Evolutionary conservation across 2,113 vertebrate species (phyloP).

Genomic region (Cinclus cinclus): DNA sequence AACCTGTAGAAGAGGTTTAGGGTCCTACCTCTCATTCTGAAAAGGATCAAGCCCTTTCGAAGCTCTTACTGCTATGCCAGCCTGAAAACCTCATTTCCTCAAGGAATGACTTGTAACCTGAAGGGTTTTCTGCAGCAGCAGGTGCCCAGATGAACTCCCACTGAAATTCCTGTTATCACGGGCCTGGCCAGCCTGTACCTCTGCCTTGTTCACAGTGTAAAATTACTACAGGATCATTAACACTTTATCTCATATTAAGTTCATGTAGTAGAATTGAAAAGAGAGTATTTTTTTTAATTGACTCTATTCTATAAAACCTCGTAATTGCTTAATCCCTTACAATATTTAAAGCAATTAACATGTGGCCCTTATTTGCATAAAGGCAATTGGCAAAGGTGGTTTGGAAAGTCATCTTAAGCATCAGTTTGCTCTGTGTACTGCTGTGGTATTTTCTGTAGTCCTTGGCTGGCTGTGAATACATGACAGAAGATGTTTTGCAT

Average conservation of each 20-base stretch:
- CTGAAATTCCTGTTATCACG: background rate
- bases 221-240: background rate
- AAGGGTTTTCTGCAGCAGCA: background rate
- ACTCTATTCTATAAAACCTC: background rate
- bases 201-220: background rate
- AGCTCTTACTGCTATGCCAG: background rate
- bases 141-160: background rate
- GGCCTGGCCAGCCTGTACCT: background rate
- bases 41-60: background rate
- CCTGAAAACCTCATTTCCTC: background rate
- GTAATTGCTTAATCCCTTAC: background rate
- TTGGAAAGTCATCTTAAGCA: background rate
- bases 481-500: background rate
- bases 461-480: background rate
- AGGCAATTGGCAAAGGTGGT: background rate
- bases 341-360: constrained; percentile 17
- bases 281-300: background rate
- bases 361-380: background rate
- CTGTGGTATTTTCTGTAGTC: background rate
- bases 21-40: background rate
- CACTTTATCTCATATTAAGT: constrained; percentile 3
- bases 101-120: background rate
- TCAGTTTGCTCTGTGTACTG: background rate
- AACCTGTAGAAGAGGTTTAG: background rate
- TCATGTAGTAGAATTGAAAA: background rate